Percentiles rank a stretch among this genome's conserved stretches.
phyloP scores from a whole-genome alignment of 2,888 invertebrate genomes.

The Pachliopta kotzebuea region DNA sequence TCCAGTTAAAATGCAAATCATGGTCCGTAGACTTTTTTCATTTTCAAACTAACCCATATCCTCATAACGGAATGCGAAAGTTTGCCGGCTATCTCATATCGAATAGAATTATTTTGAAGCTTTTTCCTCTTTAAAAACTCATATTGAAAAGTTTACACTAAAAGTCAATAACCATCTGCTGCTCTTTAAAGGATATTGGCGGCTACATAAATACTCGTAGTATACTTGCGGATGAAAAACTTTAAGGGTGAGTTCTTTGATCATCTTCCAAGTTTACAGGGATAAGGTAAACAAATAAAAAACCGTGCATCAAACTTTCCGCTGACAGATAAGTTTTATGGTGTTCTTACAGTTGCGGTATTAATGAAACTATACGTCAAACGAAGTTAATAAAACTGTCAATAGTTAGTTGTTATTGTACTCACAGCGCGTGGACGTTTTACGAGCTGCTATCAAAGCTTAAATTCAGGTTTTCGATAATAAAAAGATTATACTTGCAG shows the following conservation, averaged over 20 bases:
- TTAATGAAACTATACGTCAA: constrained; percentile 26
- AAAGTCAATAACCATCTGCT: constrained; percentile 5
- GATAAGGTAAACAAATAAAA: constrained; percentile 32
- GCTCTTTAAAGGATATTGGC: constrained; percentile 5
- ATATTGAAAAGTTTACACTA: background rate
- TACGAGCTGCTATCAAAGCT: constrained; percentile 35
- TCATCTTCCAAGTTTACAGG: constrained; percentile 24
- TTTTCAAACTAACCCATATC: constrained; percentile 43
- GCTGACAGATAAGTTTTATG: constrained; percentile 39
- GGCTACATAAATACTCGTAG: constrained; percentile 7
- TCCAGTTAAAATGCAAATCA: constrained; percentile 37
- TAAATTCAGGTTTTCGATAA: constrained; percentile 7
- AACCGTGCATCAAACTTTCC: constrained; percentile 34
- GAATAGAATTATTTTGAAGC: constrained; percentile 30
- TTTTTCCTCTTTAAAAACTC: constrained; percentile 11
- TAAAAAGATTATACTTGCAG: background rate
- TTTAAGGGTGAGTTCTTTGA: constrained; percentile 12
- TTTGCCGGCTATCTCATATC: constrained; percentile 35
- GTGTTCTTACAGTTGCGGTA: constrained; percentile 31
- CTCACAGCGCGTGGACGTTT: constrained; percentile 50
- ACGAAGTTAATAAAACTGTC: constrained; percentile 40
- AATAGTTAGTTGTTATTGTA: constrained; percentile 36
- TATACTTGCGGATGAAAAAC: constrained; percentile 1
- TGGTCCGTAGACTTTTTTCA: constrained; percentile 38
- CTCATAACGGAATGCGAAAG: constrained; percentile 41